A percentile compares a stretch with the other conserved stretches of the same genome.
Conservation (phyloP, 2,888 invertebrate genomes). For the Eutolmus rufibarbis region DNA sequence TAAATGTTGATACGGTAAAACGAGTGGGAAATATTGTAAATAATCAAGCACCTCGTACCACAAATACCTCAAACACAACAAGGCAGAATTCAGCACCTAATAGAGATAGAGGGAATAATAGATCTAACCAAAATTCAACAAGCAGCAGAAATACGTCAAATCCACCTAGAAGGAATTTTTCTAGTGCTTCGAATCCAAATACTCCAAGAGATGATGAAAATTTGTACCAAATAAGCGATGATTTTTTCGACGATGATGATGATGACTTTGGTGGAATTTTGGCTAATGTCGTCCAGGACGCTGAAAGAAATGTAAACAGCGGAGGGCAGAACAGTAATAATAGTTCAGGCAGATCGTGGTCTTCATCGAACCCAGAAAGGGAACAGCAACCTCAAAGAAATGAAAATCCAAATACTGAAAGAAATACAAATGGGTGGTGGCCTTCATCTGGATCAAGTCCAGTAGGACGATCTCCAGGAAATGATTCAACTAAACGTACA, state of each 20-base stretch:
- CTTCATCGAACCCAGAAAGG: background rate
- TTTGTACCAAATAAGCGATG: background rate
- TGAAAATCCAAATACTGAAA: background rate
- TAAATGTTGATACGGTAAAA: conserved; percentile 58
- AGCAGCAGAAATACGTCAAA: background rate
- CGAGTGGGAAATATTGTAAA: conserved; percentile 56
- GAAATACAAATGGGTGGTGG: background rate
- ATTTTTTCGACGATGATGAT: conserved; percentile 52
- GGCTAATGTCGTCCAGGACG: background rate
- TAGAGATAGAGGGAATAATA: background rate
- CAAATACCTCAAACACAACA: conserved; percentile 32
- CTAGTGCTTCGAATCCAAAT: background rate
- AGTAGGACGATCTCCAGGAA: background rate
- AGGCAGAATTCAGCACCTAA: background rate
- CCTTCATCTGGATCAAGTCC: background rate
- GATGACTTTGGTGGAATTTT: conserved; percentile 56
- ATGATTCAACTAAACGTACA: background rate
- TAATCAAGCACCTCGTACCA: conserved; percentile 44
- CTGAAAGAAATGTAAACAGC: background rate
- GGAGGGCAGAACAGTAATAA: background rate
- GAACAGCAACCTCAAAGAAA: background rate
- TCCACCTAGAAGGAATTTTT: conserved; percentile 2
- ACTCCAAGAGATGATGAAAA: background rate
- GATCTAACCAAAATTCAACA: background rate
- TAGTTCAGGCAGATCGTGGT: background rate